phyloP scores from a whole-genome alignment of 2,888 invertebrate species.

The Hirtodrosophila trivittata region DNA sequence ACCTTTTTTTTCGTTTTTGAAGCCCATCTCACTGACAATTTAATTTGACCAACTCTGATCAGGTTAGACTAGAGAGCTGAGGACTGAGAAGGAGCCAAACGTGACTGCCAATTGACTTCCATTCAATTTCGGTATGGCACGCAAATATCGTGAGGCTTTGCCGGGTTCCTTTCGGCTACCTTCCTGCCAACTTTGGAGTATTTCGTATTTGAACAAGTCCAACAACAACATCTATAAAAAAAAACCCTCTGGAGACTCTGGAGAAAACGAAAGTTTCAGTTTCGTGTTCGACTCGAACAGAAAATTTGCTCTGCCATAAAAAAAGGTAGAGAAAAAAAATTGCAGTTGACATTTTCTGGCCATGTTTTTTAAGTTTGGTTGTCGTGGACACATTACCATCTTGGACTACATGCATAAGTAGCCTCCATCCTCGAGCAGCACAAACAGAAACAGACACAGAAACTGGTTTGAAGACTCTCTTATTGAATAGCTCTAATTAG shows the following conservation, averaged over 20 bases:
- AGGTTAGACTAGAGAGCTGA: slow-evolving; percentile 8
- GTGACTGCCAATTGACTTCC: slow-evolving; percentile 76
- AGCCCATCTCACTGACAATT: slow-evolving; percentile 57
- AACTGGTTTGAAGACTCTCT: slow-evolving; percentile 42
- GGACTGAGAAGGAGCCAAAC: slow-evolving; percentile 48
- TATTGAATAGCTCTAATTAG: slow-evolving; percentile 77
- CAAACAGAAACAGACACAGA: slow-evolving; percentile 14
- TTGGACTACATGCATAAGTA: slow-evolving; percentile 12
- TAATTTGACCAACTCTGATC: slow-evolving; percentile 59
- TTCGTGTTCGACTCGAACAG: slow-evolving; percentile 46
- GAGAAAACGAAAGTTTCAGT: slow-evolving; percentile 61
- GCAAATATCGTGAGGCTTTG: slow-evolving; percentile 69
- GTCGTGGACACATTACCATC: slow-evolving; percentile 17
- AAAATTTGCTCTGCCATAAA: slow-evolving; percentile 38
- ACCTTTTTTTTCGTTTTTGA: not conserved
- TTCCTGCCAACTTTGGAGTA: slow-evolving; percentile 21
- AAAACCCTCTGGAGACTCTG: slow-evolving; percentile 1
- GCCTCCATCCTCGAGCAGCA: not conserved
- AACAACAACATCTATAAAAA: slow-evolving; percentile 1
- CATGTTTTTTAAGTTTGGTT: slow-evolving; percentile 31
- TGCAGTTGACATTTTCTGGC: slow-evolving; percentile 43
- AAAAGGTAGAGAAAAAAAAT: slow-evolving; percentile 12
- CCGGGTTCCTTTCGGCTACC: slow-evolving; percentile 47
- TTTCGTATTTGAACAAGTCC: slow-evolving; percentile 25
- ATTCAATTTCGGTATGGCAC: slow-evolving; percentile 71